Evolutionary conservation across 2,888 invertebrate genomes (phyloP), one percentile per base, ranked within the genome.

Genomic region (Acrobeloides nanus): DNA sequence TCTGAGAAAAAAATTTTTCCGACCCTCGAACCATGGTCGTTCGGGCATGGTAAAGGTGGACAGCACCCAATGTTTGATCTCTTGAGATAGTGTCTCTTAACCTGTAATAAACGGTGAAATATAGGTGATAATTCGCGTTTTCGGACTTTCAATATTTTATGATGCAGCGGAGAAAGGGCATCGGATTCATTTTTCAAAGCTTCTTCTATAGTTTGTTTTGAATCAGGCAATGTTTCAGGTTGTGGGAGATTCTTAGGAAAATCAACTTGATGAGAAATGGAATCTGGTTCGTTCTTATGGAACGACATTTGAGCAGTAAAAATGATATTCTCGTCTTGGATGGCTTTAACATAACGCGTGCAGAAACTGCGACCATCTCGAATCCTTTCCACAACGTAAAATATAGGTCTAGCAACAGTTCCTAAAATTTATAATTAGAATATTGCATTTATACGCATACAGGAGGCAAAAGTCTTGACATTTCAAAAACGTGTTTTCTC

Each of bases 291-390:
- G 15, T 39, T 45, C 38, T 45, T 45, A 17, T 50, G 46, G 27
- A 55, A 55, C 0, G 55, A 55, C 24, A 53, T 32, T 12, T 48
- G 29, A 8, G 46, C 46, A 17, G 4, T 72, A 71, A 49, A 74
- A 68, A n/a, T 75, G 68, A 18, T 67, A 56, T 15, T 63, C 46
- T 2, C 73, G 74, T 21, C 71, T 50, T 76, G 76, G 7, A 67
- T 62, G 3, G 75, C 75, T 48, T 74, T 73, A 21, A 76, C 73
- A 20, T 57, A 53, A 3, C 76, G 62, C 33, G 71, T 71, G 29
- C 63, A 45, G 54, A 74, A 76, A 17, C 73, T 74, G 15, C 59
- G 52, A 2, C 76, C 75, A 57, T 75, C 74, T n/a, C 76, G 55
- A 0, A 72, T 65, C 12, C 70, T 55, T 24, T 75, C 74, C 24